phyloP scores from a whole-genome alignment of 1,140 invertebrate genomes.

The Acromyrmex heyeri region DNA sequence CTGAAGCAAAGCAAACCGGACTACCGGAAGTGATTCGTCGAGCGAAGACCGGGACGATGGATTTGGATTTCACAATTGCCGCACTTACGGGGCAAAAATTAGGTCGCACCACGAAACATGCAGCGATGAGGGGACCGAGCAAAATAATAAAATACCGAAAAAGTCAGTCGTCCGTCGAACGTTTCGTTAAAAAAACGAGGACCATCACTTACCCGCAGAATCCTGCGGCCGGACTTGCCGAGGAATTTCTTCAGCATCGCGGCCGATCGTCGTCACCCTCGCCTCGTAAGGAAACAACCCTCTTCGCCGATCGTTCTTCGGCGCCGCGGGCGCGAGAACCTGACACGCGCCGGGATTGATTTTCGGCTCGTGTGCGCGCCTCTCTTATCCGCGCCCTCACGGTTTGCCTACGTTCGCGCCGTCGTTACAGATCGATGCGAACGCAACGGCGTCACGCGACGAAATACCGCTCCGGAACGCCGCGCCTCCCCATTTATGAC shows the following conservation, averaged over 20 bases:
- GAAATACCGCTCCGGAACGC: slow-evolving; percentile 75
- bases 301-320: background rate
- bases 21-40: background rate
- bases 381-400: slow-evolving; percentile 16
- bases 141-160: background rate
- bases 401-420: background rate
- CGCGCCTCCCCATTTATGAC: slow-evolving; percentile 81
- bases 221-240: slow-evolving; percentile 82
- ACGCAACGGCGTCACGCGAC: slow-evolving; percentile 74
- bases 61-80: background rate
- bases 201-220: slow-evolving; percentile 80
- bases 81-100: slow-evolving; percentile 32
- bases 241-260: slow-evolving; percentile 83
- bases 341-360: slow-evolving; percentile 60
- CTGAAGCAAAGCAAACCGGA: background rate
- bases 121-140: background rate
- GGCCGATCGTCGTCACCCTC: background rate
- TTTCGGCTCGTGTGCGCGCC: slow-evolving; percentile 47
- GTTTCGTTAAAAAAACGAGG: background rate
- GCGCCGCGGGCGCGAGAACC: background rate
- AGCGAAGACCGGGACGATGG: background rate
- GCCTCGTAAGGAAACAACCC: background rate
- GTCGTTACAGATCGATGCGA: slow-evolving; percentile 65
- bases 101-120: slow-evolving; percentile 61
- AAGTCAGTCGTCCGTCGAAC: too few relatives aligned